Evolutionary conservation across 2,797 vertebrate genomes (phyloP).

Genomic region (Brachymystax lenok): DNA sequence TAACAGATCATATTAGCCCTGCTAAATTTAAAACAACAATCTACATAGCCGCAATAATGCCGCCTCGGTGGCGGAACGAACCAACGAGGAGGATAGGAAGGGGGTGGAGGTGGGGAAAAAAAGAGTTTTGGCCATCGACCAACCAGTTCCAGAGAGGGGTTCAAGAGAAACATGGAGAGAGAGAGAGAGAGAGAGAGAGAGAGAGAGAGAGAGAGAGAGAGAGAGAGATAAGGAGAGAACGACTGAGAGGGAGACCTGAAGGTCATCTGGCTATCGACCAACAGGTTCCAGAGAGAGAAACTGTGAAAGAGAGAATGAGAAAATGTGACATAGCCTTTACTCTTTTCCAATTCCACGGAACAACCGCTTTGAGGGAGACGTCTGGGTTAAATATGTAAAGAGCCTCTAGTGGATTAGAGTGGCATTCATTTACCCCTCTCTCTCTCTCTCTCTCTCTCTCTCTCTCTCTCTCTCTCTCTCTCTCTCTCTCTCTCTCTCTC

Average conservation of each 20-base stretch:
- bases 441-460: no score
- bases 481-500: no score
- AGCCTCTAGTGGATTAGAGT: not conserved
- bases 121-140: not conserved
- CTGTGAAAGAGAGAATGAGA: no score
- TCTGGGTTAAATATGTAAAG: slow-evolving; percentile 2
- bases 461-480: no score
- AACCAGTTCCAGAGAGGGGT: not conserved
- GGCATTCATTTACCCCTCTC: not conserved
- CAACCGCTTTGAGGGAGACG: not conserved
- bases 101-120: not conserved
- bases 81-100: not conserved
- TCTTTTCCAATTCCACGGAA: not conserved
- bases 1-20: slow-evolving; percentile 6
- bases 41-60: not conserved
- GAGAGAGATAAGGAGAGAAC: no score
- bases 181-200: no score
- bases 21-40: slow-evolving; percentile 6
- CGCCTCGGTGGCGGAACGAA: not conserved
- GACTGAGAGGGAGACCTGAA: no score
- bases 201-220: no score
- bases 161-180: not conserved
- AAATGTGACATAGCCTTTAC: no score
- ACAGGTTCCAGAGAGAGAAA: no score
- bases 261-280: no score